Base-by-base conservation (phyloP, 1,140 invertebrate genomes). In the Tetragonula clypearis region DNA sequence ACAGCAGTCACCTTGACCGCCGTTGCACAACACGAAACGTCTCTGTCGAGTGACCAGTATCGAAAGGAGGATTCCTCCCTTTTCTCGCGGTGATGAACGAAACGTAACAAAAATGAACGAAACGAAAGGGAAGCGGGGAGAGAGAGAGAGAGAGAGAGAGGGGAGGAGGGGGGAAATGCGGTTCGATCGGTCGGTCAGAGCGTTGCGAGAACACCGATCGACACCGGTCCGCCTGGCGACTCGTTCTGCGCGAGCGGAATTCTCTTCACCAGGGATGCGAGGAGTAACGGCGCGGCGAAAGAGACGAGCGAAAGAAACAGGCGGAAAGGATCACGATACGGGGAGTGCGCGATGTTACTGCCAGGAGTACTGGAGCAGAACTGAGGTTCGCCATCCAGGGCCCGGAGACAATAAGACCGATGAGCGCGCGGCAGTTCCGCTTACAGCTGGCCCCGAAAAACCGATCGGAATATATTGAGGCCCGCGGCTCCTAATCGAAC, bases 291-390 rank as follows among this genome's bases (percentile, higher is more conserved):
- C 41, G 0, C 41, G 74, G 71, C 26, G 21, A 21, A 68, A 2
- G 9, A 71, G 14, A 68, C 60, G n/a, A 35, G 41, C 77, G 74
- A 82, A 49, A 62, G 72, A 78, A 53, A 76, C 68, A 58, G 65
- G 75, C n/a, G 55, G 79, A 77, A 66, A 77, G 79, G 79, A 85
- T 75, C 19, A 78, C 68, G 74, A 49, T 8, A 49, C 41, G 41
- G 41, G 78, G 73, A 73, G 77, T 69, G 71, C 87, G 86, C 90
- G 92, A 93, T 91, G 92, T 92, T 93, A 89, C 90, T 89, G 77
- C 92, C 87, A 82, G 84, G 93, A 92, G 92, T 92, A 94, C 92
- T 92, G 90, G 92, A 92, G 92, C 92, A 92, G 89, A 93, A 94
- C 93, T 94, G 93, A 87, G 79, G 86, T 92, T 90, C 89, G 87